These are phyloP conservation scores for Homarus gammarus DNA, from an alignment of 2,888 invertebrate species.

Conservation along the genomic window DNA sequence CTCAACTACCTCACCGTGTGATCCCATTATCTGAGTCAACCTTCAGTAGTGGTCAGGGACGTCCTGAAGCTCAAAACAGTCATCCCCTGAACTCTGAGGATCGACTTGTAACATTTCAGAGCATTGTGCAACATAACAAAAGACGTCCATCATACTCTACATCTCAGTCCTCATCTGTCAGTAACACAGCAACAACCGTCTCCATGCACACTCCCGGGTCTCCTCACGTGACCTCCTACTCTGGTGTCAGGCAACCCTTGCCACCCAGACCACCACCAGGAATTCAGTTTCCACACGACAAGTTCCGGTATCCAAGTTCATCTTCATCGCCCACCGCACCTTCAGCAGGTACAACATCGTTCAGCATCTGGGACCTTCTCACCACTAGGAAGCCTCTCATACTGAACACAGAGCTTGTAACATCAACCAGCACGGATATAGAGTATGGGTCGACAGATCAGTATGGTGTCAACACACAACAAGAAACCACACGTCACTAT, in stretches of 20 bases:
- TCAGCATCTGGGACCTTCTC: slow-evolving; percentile 71
- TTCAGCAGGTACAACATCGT: slow-evolving; percentile 16
- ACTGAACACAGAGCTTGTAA: slow-evolving; percentile 76
- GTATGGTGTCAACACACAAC: background rate
- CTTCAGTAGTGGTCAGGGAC: background rate
- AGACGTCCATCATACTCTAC: slow-evolving; percentile 8
- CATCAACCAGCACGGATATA: slow-evolving; percentile 75
- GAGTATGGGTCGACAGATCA: slow-evolving; percentile 50
- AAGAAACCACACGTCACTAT: background rate
- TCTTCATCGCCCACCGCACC: slow-evolving; percentile 23
- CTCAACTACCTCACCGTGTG: background rate
- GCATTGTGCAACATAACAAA: slow-evolving; percentile 32
- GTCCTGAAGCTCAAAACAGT: slow-evolving; percentile 12
- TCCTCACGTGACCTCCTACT: slow-evolving; percentile 61
- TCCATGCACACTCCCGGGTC: slow-evolving; percentile 32
- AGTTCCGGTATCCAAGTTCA: slow-evolving; percentile 45
- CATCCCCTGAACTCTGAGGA: slow-evolving; percentile 34
- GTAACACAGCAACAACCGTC: slow-evolving; percentile 23
- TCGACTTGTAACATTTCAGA: slow-evolving; percentile 65
- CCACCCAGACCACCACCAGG: slow-evolving; percentile 51
- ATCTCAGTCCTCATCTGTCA: slow-evolving; percentile 9
- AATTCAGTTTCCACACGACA: slow-evolving; percentile 55
- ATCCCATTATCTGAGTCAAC: background rate
- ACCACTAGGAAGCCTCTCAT: slow-evolving; percentile 75
- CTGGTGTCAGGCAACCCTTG: slow-evolving; percentile 48